Evolutionary conservation across 2,113 vertebrate genomes (phyloP).

Genomic region (Heptranchias perlo): DNA sequence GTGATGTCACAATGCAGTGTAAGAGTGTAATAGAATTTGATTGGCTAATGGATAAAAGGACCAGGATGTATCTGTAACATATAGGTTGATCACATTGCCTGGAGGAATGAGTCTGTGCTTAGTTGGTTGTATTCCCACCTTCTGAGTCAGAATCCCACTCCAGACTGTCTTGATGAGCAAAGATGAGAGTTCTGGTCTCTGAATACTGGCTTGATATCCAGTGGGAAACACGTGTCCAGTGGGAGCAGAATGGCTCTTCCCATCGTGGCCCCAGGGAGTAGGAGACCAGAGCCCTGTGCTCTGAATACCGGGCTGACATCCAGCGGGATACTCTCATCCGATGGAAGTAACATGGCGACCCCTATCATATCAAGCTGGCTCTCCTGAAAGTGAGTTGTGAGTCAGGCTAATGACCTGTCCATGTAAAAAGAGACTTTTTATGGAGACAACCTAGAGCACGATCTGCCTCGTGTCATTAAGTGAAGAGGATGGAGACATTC

Average conservation of each 20-base stretch:
- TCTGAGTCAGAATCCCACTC: background rate
- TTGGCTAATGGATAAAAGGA: background rate
- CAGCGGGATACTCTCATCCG: no score
- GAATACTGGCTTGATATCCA: background rate
- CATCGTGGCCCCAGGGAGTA: no score
- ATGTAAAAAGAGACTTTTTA: background rate
- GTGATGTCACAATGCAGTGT: background rate
- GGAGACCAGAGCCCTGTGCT: no score
- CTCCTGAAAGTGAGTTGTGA: background rate
- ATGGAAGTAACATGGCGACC: no score
- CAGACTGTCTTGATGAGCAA: background rate
- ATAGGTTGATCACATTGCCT: background rate
- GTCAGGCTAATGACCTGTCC: background rate
- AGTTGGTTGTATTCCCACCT: background rate
- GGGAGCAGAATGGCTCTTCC: background rate
- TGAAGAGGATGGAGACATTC: background rate
- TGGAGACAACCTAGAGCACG: background rate
- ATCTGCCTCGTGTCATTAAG: background rate
- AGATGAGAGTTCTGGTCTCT: background rate
- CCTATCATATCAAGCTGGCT: background rate
- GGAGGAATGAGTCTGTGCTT: background rate
- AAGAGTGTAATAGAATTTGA: background rate
- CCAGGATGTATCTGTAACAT: background rate
- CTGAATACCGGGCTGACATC: no score
- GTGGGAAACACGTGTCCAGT: background rate